Conservation (phyloP, 2,888 invertebrate species). For the Nasonovia ribisnigri region DNA sequence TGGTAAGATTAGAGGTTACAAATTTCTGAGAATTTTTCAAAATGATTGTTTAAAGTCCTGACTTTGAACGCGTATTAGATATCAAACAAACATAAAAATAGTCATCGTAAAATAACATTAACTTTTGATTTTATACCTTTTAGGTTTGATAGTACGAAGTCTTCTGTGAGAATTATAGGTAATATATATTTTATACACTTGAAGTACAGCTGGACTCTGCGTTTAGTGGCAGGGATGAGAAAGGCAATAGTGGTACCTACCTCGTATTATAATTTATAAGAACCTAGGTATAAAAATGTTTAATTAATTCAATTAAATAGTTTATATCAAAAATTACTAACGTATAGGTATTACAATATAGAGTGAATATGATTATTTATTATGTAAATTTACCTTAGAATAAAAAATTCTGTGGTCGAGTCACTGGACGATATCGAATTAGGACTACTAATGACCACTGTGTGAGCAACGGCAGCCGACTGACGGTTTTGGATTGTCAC, state of each 20-base stretch:
- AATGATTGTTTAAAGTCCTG: background rate
- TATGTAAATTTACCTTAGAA: background rate
- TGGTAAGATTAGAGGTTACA: background rate
- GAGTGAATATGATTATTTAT: background rate
- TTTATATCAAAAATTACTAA: background rate
- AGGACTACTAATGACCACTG: background rate
- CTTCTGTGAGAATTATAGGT: no score
- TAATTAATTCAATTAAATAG: background rate
- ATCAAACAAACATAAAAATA: background rate
- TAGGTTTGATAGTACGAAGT: no score
- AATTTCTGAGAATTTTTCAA: background rate
- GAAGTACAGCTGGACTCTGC: no score
- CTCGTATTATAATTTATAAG: background rate
- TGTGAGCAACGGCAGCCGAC: background rate
- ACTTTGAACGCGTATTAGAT: background rate
- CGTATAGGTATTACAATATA: background rate
- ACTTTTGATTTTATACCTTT: background rate
- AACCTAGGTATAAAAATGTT: background rate
- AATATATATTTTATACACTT: no score
- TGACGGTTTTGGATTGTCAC: background rate
- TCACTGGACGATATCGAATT: background rate
- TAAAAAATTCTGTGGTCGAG: background rate
- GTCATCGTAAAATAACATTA: background rate
- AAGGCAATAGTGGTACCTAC: no score
- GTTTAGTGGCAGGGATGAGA: no score